phyloP scores from a whole-genome alignment of 64 coral and sea anemone species.

The Montipora sp. region DNA sequence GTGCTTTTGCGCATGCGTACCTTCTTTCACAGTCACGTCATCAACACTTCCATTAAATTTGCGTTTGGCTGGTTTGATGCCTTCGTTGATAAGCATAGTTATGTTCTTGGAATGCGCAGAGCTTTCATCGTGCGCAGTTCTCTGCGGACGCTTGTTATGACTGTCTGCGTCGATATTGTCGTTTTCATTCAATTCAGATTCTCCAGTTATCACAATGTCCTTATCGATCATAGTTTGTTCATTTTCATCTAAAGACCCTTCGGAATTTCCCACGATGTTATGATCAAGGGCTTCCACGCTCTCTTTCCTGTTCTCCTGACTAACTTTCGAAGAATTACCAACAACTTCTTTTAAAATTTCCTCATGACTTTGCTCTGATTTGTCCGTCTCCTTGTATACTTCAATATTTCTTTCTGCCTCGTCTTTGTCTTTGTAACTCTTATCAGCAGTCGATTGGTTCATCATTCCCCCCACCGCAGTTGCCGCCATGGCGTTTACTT shows the following conservation, averaged over 20 bases:
- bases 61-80: not conserved
- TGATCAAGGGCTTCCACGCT: not conserved
- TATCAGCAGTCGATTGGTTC: not conserved
- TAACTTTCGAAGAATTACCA: not conserved
- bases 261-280: not conserved
- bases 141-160: not conserved
- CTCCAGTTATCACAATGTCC: conserved; percentile 30
- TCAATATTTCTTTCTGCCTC: not conserved
- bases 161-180: not conserved
- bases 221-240: not conserved
- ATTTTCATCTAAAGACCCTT: not conserved
- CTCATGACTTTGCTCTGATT: not conserved
- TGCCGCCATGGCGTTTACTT: conserved; percentile 43
- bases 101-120: not conserved
- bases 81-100: not conserved
- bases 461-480: not conserved
- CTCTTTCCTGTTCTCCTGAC: not conserved
- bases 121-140: not conserved
- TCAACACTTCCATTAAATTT: not conserved
- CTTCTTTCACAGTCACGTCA: not conserved
- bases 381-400: not conserved
- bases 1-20: not conserved
- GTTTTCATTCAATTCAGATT: conserved; percentile 11
- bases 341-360: not conserved
- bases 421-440: not conserved